Base-by-base conservation (phyloP, 2,113 vertebrate genomes). In the Dascyllus trimaculatus region DNA sequence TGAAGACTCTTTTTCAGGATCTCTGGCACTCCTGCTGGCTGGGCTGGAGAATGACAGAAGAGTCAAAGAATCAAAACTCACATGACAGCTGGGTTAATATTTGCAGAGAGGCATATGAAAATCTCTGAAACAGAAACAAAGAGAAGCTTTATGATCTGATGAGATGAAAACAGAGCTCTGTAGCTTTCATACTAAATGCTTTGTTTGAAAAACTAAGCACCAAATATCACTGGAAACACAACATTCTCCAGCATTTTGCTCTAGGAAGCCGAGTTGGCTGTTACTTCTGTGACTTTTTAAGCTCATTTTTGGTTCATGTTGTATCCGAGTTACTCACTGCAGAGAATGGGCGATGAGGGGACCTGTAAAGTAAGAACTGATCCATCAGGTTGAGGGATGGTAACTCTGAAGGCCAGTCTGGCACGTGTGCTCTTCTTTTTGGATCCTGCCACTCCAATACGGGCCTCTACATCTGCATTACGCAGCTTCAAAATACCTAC, bases 351-450 rank as follows among this genome's bases (percentile, higher is more conserved):
- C 52, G 96, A 99, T 26, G 98, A 99, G 2, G 96, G 95, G 0
- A 95, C 96, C 93, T 99, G 98, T 21, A 99, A 91, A 40, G 94
- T 98, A 80, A 99, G 93, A 32, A 94, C 81, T 0, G 98, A 97
- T 68, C 97, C 97, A 40, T 99, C 97, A 68, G 97, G 91, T 71
- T 96, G 97, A n/a, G 95, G 93, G 87, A 99, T 97, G 89, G 92
- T 96, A 65, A 99, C 98, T 64, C 98, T 95, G 71, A 99, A 99
- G 51, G 98, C 97, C 91, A 99, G 91, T 68, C 98, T 96, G 75
- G 98, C 98, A 32, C 98, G 96, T 17, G 98, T 99, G 91, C 98
- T 99, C 80, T 99, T 99, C 85, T 99, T 99, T 94, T 99, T 99
- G 69, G 98, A 99, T 56, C 98, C 97, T 26, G 97, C 97, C 67